phyloP scores from a whole-genome alignment of 2,888 invertebrate species.

The Acleris cristana region DNA sequence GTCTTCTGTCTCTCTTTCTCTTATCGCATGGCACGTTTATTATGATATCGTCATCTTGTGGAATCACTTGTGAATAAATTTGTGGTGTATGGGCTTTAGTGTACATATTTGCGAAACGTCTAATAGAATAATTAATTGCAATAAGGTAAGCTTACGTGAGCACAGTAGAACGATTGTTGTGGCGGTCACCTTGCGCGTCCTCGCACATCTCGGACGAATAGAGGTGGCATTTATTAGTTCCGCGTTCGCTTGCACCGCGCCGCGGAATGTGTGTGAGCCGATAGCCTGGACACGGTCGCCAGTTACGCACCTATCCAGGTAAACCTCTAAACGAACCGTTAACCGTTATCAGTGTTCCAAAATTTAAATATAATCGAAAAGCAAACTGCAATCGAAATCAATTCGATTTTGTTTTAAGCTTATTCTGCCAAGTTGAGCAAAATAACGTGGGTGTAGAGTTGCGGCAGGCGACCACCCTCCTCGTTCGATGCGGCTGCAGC shows the following conservation, averaged over 20 bases:
- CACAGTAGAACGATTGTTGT: constrained; percentile 16
- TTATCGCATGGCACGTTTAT: constrained; percentile 18
- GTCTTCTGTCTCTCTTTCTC: constrained; percentile 25
- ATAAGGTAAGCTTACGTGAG: constrained; percentile 26
- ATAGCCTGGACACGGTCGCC: constrained; percentile 5
- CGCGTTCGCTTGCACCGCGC: constrained; percentile 59
- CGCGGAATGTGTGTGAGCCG: constrained; percentile 48
- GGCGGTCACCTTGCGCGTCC: constrained; percentile 79
- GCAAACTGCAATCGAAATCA: background rate
- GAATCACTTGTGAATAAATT: constrained; percentile 14
- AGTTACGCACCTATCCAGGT: background rate
- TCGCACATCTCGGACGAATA: constrained; percentile 75
- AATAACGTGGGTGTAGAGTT: constrained; percentile 32
- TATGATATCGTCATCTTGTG: constrained; percentile 15
- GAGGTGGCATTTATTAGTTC: constrained; percentile 69
- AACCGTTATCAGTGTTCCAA: background rate
- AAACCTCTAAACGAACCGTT: background rate
- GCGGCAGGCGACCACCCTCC: constrained; percentile 29
- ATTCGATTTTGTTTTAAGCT: constrained; percentile 12
- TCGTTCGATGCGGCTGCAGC: constrained; percentile 44
- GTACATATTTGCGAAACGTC: constrained; percentile 6
- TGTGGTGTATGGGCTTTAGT: background rate
- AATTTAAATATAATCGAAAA: background rate
- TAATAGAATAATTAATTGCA: constrained; percentile 27
- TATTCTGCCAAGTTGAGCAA: constrained; percentile 18